Conservation (phyloP, 1,140 invertebrate genomes). For the Bombus waltoni region DNA sequence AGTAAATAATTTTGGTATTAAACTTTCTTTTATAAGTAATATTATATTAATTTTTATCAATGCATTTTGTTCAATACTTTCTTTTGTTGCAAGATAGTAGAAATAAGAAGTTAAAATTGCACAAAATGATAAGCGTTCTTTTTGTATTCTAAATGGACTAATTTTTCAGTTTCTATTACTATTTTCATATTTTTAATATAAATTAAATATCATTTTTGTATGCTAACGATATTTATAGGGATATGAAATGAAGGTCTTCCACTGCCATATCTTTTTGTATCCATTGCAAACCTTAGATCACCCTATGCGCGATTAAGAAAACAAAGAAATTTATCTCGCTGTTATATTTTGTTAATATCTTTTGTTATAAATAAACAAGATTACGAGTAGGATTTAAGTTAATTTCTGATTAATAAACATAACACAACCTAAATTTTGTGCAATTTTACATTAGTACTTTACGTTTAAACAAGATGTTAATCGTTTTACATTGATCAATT, state of each 20-base stretch:
- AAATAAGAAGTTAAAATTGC: constrained; percentile 22
- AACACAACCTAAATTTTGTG: constrained; percentile 17
- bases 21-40: background rate
- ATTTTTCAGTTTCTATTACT: background rate
- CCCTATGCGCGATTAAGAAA: background rate
- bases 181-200: background rate
- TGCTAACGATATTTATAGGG: background rate
- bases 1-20: constrained; percentile 47
- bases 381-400: background rate
- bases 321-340: background rate
- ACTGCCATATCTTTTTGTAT: constrained; percentile 26
- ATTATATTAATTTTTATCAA: background rate
- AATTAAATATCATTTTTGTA: background rate
- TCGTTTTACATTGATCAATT: background rate
- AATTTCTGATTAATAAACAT: background rate
- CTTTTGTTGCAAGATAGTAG: background rate
- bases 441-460: constrained; percentile 20
- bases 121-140: constrained; percentile 19
- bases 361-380: background rate
- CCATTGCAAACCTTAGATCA: background rate
- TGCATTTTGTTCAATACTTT: background rate
- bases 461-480: background rate
- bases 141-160: background rate
- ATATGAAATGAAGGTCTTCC: constrained; percentile 36
- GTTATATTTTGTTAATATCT: background rate